Evolutionary conservation across 2,113 vertebrate species (phyloP), one percentile per base, ranked within the genome.

Genomic region (Triplophysa rosa): DNA sequence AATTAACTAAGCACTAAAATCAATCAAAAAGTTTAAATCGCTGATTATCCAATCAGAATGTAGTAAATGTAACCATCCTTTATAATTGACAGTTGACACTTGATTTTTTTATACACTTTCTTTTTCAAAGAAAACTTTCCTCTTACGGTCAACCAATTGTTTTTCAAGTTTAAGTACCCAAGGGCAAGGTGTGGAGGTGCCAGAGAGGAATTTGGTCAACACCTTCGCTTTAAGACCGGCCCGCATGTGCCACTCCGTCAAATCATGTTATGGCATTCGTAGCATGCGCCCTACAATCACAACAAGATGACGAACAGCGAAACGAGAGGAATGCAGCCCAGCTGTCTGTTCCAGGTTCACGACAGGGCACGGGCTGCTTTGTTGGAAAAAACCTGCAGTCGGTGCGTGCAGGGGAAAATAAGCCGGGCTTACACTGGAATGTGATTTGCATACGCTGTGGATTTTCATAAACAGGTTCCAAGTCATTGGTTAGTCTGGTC

Each of bases 401-500:
- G 1, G 56, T 47, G 58, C 71, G 40, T 63, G 40, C 40, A 17
- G 19, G 42, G 23, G 26, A 33, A n/a, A 77, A 40, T 37, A 54
- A 52, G 19, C 62, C 8, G 42, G 42, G 76, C 26, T 47, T 70
- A 37, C 19, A 9, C 0, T 67, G 80, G 66, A 79, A 82, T 79
- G 65, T 9, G 2, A n/a, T 84, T 82, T 76, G 83, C 70, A 79
- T 71, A 79, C 2, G 21, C 33, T 0, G 13, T 13, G 33, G 2
- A 81, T 84, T 84, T 81, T 56, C 70, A 79, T 70, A 79, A 24
- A 33, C 33, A 58, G 70, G 58, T 58, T 66, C 26, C n/a, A 63
- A 17, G 24, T 1, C 4, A 33, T 7, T 14, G 40, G 19, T 24
- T 19, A 73, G 61, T 62, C 49, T 52, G 14, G 49, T 52, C 49